A percentile compares a stretch with the other conserved stretches of the same genome.
phyloP scores from a whole-genome alignment of 2,797 vertebrate genomes.

The Premnoplex brunnescens region DNA sequence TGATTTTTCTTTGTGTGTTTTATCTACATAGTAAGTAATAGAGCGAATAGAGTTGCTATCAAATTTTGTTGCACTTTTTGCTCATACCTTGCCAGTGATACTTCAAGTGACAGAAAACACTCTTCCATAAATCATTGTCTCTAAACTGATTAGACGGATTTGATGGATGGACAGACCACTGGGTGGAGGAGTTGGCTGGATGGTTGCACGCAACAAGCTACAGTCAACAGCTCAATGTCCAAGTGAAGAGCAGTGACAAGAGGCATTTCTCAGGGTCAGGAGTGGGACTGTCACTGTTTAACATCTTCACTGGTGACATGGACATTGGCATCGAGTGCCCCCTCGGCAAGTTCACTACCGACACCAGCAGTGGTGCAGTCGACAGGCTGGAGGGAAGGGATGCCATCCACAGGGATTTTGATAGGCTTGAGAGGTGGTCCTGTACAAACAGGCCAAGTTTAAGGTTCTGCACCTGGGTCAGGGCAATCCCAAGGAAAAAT shows the following conservation, averaged over 20 bases:
- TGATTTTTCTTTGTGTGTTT: neutral
- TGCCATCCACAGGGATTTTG: neutral
- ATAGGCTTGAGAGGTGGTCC: neutral
- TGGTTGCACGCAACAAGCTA: neutral
- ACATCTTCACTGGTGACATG: neutral
- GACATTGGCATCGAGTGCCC: neutral
- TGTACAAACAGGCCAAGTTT: neutral
- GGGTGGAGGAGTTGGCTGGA: neutral
- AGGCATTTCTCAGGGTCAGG: neutral
- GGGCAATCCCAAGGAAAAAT: neutral
- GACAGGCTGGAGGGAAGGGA: neutral
- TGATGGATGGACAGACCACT: neutral
- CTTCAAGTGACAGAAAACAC: neutral
- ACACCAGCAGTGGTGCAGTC: neutral
- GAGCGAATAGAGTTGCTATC: neutral
- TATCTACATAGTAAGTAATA: neutral
- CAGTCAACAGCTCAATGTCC: neutral
- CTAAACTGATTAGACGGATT: neutral
- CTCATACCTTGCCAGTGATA: neutral
- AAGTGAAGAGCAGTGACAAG: neutral
- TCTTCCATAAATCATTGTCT: neutral
- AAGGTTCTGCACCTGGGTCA: neutral
- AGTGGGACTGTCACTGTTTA: neutral
- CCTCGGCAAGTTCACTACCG: neutral
- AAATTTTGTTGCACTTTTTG: neutral